Percentiles rank a stretch among this genome's conserved stretches.
phyloP scores from a whole-genome alignment of 2,113 vertebrate species.

The Entosphenus tridentatus region DNA sequence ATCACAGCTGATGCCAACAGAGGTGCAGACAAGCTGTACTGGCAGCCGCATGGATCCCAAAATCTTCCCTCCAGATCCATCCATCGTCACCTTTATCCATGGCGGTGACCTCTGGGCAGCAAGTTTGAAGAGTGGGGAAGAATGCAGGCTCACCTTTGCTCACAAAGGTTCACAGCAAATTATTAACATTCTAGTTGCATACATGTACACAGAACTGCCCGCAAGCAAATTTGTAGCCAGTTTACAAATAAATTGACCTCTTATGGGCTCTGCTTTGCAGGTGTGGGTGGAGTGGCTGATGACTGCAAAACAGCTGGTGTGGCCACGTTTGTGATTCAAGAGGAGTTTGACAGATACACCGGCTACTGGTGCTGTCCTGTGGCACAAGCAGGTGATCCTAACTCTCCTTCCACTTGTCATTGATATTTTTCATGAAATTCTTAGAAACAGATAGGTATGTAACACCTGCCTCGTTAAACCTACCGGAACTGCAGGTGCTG shows the following conservation, averaged over 20 bases:
- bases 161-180: conserved; percentile 38
- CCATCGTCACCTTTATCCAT: conserved; percentile 79
- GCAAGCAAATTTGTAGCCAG: not conserved
- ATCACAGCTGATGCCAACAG: conserved; percentile 66
- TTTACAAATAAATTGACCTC: not conserved
- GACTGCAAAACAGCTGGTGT: conserved; percentile 80
- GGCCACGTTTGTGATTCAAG: conserved; percentile 91
- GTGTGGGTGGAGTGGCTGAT: conserved; percentile 56
- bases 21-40: conserved; percentile 72
- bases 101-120: conserved; percentile 79
- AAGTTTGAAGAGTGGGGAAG: conserved; percentile 58
- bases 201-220: not conserved
- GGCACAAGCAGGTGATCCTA: conserved; percentile 24
- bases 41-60: conserved; percentile 94
- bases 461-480: too few species aligned
- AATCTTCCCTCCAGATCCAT: conserved; percentile 58
- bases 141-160: conserved; percentile 54
- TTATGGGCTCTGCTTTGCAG: conserved; percentile 17
- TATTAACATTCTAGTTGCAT: too few species aligned
- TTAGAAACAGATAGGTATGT: too few species aligned
- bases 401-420: too few species aligned
- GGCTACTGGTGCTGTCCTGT: conserved; percentile 91
- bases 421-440: too few species aligned
- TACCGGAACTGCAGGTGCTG: conserved; percentile 22
- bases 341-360: conserved; percentile 87